Evolutionary conservation across 2,797 vertebrate genomes (phyloP).

Genomic region (Pagetopsis macropterus): DNA sequence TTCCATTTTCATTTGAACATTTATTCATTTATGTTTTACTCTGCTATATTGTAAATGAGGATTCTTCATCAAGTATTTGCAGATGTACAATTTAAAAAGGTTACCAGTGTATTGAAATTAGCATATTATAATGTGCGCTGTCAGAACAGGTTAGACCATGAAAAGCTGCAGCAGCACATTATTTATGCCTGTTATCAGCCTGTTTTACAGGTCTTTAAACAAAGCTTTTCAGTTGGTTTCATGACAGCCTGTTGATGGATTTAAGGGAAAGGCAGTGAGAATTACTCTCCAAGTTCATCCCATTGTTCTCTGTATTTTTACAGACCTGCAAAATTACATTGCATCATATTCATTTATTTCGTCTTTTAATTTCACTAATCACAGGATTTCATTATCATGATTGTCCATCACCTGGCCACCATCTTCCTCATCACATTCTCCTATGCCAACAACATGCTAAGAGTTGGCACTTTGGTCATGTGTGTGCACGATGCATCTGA

Average conservation of each 20-base stretch:
- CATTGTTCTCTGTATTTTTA: constrained; percentile 3
- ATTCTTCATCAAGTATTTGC: too few relatives aligned
- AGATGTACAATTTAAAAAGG: too few relatives aligned
- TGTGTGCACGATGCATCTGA: constrained; percentile 93
- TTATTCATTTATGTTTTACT: too few relatives aligned
- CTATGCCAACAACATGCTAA: constrained; percentile 94
- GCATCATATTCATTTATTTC: constrained; percentile 1
- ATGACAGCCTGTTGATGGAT: background rate
- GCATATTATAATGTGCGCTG: background rate
- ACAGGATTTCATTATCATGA: constrained; percentile 97
- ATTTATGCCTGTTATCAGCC: background rate
- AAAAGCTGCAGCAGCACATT: background rate
- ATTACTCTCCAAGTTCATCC: background rate
- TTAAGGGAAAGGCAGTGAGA: background rate
- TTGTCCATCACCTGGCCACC: constrained; percentile 93
- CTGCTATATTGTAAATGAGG: too few relatives aligned
- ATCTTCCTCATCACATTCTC: constrained; percentile 93
- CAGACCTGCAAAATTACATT: background rate
- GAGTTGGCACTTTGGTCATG: constrained; percentile 91
- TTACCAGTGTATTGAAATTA: background rate
- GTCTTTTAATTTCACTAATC: constrained; percentile 32
- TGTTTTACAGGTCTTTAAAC: constrained; percentile 1
- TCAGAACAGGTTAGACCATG: constrained; percentile 32
- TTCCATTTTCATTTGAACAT: too few relatives aligned
- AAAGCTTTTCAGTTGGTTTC: constrained; percentile 2